Percentiles rank a stretch among this genome's conserved stretches.
Evolutionary conservation across 2,888 invertebrate genomes (phyloP).

Genomic region (Litoditis marina): DNA sequence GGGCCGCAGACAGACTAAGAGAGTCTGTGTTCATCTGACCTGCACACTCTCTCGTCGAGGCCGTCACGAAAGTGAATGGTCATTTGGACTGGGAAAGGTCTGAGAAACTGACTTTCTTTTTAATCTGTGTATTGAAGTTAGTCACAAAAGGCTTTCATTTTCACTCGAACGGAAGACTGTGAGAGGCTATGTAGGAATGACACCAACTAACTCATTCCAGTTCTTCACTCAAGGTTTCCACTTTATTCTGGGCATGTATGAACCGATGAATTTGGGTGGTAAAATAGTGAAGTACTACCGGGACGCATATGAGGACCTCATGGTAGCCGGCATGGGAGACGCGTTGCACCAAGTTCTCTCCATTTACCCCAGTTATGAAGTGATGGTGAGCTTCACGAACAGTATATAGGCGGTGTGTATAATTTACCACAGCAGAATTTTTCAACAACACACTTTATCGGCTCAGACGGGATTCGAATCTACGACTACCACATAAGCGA

Average conservation of each 20-base stretch:
- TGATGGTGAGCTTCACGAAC: slow-evolving; percentile 7
- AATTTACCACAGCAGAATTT: not conserved
- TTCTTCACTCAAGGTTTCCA: slow-evolving; percentile 19
- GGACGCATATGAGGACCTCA: slow-evolving; percentile 21
- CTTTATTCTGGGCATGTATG: slow-evolving; percentile 19
- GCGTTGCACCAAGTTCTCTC: slow-evolving; percentile 9
- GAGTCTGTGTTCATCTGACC: too few relatives aligned
- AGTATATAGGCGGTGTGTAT: not conserved
- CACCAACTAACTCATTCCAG: too few relatives aligned
- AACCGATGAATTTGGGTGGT: slow-evolving; percentile 20
- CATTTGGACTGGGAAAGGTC: too few relatives aligned
- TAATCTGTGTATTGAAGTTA: not conserved
- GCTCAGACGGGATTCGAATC: too few relatives aligned
- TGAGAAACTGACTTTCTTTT: not conserved
- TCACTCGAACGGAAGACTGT: too few relatives aligned
- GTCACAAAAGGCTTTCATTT: not conserved
- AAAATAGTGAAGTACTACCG: slow-evolving; percentile 25
- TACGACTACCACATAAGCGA: too few relatives aligned
- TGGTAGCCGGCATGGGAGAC: slow-evolving; percentile 20
- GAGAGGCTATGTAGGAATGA: too few relatives aligned
- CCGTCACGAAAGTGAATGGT: too few relatives aligned
- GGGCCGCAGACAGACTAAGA: too few relatives aligned
- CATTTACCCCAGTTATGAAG: slow-evolving; percentile 17
- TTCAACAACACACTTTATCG: too few relatives aligned
- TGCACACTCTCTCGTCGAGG: too few relatives aligned